Conservation (phyloP, 2,888 invertebrate genomes). For the Lymantria monacha region DNA sequence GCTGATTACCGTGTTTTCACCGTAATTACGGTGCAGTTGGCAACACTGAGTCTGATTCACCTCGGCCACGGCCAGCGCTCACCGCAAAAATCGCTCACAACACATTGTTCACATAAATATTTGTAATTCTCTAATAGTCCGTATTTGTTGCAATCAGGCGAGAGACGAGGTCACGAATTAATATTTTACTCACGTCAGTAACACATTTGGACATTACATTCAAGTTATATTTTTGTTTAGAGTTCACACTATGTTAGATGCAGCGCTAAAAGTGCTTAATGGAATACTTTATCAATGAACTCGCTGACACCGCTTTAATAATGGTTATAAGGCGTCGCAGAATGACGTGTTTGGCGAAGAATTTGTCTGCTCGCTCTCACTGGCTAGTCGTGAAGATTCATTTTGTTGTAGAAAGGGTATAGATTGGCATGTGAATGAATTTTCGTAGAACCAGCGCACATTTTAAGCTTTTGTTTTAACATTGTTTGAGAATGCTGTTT, state of each 20-base stretch:
- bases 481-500: background rate
- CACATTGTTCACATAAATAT: conserved; percentile 73
- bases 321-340: conserved; percentile 54
- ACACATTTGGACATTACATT: conserved; percentile 11
- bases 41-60: too few species aligned
- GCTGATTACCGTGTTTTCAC: too few species aligned
- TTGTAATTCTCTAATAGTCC: conserved; percentile 47
- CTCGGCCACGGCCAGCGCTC: conserved; percentile 47
- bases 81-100: conserved; percentile 69
- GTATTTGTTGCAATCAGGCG: conserved; percentile 26
- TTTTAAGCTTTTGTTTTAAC: background rate
- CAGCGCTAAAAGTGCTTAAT: conserved; percentile 51
- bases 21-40: too few species aligned
- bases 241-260: conserved; percentile 5
- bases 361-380: conserved; percentile 53
- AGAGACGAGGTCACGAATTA: conserved; percentile 29
- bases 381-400: conserved; percentile 20
- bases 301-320: conserved; percentile 57
- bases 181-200: conserved; percentile 27
- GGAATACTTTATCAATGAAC: conserved; percentile 45
- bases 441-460: conserved; percentile 19
- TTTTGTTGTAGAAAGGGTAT: conserved; percentile 22
- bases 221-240: conserved; percentile 5
- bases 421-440: conserved; percentile 31
- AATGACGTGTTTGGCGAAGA: conserved; percentile 59